phyloP scores from a whole-genome alignment of 2,113 vertebrate species.

The mouse (Mus musculus) region DNA sequence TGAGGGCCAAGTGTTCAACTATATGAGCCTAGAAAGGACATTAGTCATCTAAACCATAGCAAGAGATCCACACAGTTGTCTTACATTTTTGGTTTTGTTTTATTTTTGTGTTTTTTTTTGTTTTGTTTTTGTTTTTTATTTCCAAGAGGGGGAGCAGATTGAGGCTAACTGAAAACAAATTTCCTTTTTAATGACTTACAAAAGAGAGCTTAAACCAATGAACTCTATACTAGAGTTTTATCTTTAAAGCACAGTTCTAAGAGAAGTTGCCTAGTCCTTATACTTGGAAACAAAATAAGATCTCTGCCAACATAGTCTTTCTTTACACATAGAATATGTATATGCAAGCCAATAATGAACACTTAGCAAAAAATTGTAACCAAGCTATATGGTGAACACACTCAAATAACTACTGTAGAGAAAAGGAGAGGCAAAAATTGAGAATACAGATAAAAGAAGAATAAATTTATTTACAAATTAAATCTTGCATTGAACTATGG shows the following conservation, averaged over 20 bases:
- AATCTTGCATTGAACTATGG: neutral
- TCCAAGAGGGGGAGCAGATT: neutral
- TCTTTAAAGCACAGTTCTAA: constrained; percentile 26
- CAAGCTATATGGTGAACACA: neutral
- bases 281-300: constrained; percentile 4
- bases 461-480: neutral
- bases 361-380: neutral
- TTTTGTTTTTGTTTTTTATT: neutral
- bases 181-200: neutral
- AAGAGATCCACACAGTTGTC: neutral
- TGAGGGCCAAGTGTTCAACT: neutral
- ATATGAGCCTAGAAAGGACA: neutral
- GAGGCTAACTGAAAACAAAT: neutral
- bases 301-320: neutral
- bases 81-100: neutral
- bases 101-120: neutral
- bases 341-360: neutral
- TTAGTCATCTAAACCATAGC: neutral
- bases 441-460: neutral
- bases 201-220: neutral
- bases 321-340: neutral
- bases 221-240: neutral
- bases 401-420: neutral
- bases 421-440: neutral
- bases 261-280: neutral